Evolutionary conservation across 2,888 invertebrate genomes (phyloP).

Genomic region (Empis livida): DNA sequence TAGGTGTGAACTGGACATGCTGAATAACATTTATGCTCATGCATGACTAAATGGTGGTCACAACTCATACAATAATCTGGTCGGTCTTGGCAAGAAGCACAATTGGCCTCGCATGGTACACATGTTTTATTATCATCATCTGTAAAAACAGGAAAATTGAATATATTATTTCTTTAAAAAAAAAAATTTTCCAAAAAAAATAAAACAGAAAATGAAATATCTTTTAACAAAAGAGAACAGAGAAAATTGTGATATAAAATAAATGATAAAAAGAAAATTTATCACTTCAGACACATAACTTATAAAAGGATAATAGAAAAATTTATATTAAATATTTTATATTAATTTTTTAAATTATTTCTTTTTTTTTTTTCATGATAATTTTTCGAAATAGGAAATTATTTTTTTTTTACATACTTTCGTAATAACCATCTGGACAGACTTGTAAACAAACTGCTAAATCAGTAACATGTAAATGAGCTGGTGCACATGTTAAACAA

Average conservation of each 20-base stretch:
- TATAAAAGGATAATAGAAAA: no score
- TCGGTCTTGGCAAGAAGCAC: conserved; percentile 70
- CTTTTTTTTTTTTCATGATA: background rate
- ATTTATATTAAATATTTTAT: no score
- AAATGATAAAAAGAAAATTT: background rate
- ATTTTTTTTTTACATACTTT: conserved; percentile 48
- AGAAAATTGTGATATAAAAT: background rate
- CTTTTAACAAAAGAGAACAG: background rate
- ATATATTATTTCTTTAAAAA: background rate
- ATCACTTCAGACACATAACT: no score
- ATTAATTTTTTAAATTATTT: background rate
- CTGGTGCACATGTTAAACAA: conserved; percentile 72
- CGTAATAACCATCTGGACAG: conserved; percentile 82
- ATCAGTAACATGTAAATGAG: conserved; percentile 70
- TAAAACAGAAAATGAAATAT: background rate
- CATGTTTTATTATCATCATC: conserved; percentile 63
- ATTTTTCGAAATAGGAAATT: background rate
- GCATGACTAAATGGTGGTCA: conserved; percentile 74
- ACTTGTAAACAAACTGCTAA: conserved; percentile 75
- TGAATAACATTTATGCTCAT: conserved; percentile 68
- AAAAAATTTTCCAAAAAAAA: background rate
- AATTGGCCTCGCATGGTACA: conserved; percentile 74
- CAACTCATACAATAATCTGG: conserved; percentile 77
- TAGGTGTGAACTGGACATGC: conserved; percentile 70
- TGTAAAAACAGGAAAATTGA: conserved; percentile 18